These are phyloP conservation scores for Callionymus lyra DNA, from an alignment of 2,113 vertebrate species.

Conservation along the genomic window DNA sequence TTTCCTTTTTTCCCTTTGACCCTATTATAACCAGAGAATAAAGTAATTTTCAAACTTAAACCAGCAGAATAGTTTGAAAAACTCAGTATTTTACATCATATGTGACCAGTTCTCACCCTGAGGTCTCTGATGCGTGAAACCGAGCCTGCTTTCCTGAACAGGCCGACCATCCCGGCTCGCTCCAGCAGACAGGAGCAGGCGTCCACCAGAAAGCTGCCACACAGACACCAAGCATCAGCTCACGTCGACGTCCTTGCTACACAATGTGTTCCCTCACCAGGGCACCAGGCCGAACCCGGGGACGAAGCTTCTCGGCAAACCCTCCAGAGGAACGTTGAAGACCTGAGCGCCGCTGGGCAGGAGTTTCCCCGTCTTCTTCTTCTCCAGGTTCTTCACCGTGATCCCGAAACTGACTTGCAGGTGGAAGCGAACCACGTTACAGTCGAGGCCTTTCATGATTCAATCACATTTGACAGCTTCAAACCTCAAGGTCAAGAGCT, in stretches of 20 bases:
- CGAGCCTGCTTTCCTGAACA: constrained; percentile 89
- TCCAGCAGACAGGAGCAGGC: constrained; percentile 74
- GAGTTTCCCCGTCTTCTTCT: constrained; percentile 33
- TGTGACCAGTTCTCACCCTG: constrained; percentile 61
- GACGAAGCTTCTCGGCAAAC: constrained; percentile 60
- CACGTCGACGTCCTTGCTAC: too few relatives aligned
- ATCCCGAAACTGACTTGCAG: constrained; percentile 71
- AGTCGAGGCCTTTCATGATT: constrained; percentile 45
- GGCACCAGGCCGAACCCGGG: constrained; percentile 79
- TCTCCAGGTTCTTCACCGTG: constrained; percentile 59
- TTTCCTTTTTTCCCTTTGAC: too few relatives aligned
- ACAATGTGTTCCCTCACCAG: constrained; percentile 60
- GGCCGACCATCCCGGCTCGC: constrained; percentile 75
- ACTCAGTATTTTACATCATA: background rate
- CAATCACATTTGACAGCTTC: background rate
- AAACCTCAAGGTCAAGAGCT: background rate
- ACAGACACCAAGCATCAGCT: constrained; percentile 3
- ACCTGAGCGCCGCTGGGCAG: constrained; percentile 50
- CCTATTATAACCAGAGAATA: background rate
- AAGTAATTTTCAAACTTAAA: background rate
- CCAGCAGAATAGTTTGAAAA: background rate
- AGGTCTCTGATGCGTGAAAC: constrained; percentile 78
- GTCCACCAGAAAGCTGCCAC: constrained; percentile 77
- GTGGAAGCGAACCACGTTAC: constrained; percentile 63
- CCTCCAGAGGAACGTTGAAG: constrained; percentile 75